phyloP scores from a whole-genome alignment of 1,140 invertebrate species.

The Pogonus chalceus region DNA sequence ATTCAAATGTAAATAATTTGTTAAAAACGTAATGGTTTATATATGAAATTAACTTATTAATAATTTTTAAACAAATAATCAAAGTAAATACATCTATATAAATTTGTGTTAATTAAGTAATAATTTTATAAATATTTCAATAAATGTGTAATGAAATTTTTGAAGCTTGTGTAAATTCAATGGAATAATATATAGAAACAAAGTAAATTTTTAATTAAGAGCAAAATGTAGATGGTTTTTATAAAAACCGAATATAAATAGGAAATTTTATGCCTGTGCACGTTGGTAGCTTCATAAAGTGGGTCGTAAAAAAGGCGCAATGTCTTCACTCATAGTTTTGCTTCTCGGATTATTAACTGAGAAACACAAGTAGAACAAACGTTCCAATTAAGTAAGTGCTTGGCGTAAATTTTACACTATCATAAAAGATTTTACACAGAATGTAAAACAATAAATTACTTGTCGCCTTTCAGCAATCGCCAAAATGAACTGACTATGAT shows the following conservation, averaged over 20 bases:
- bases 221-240: background rate
- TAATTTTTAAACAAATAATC: too few relatives aligned
- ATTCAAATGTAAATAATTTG: too few relatives aligned
- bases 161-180: too few relatives aligned
- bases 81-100: too few relatives aligned
- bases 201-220: too few relatives aligned
- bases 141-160: too few relatives aligned
- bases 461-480: background rate
- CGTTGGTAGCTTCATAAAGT: background rate
- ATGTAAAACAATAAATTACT: background rate
- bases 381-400: slow-evolving; percentile 6
- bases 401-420: background rate
- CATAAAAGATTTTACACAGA: slow-evolving; percentile 1
- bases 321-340: background rate
- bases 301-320: background rate
- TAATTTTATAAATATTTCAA: too few relatives aligned
- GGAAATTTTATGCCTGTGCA: background rate
- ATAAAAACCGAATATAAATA: background rate
- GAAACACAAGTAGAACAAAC: slow-evolving; percentile 2
- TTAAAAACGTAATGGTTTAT: too few relatives aligned
- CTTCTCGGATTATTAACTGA: background rate
- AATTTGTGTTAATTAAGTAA: too few relatives aligned
- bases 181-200: too few relatives aligned
- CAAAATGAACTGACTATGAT: background rate
- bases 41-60: too few relatives aligned